Percentiles rank a stretch among this genome's conserved stretches.
Conservation (phyloP, 2,797 vertebrate genomes). For the Lepilemur septentrionalis region DNA sequence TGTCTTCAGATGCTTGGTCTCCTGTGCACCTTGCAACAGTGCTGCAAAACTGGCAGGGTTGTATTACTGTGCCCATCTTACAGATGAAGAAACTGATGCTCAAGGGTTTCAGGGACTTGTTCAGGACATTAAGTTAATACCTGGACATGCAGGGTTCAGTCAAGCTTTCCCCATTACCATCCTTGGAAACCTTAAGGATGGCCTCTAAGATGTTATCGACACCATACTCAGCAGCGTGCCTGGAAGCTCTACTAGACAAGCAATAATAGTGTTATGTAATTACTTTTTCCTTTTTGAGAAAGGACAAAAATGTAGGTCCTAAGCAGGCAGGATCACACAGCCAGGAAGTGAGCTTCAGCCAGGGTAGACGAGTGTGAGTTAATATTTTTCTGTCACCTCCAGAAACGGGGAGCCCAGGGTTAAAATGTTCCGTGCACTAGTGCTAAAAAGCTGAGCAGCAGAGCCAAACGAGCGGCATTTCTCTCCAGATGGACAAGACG, state of each 20-base stretch:
- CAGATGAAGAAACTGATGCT: not conserved
- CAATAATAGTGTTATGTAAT: not conserved
- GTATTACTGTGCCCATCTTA: not conserved
- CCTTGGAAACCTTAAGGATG: not conserved
- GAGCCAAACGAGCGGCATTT: not conserved
- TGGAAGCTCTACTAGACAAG: not conserved
- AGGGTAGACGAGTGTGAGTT: fast-evolving
- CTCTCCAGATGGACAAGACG: not conserved
- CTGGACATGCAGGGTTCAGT: not conserved
- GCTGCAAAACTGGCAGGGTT: not conserved
- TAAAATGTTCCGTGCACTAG: not conserved
- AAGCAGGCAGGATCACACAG: not conserved
- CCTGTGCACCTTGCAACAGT: not conserved
- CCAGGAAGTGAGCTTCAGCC: not conserved
- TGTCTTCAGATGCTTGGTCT: not conserved
- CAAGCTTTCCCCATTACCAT: not conserved
- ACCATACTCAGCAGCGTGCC: not conserved
- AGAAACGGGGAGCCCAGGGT: not conserved
- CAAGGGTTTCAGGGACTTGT: not conserved
- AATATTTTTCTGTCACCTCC: not conserved
- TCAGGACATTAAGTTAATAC: not conserved
- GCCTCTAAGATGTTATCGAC: not conserved
- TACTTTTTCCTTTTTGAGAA: not conserved
- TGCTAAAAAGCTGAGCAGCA: not conserved
- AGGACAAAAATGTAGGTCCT: not conserved